A percentile compares a stretch with the other conserved stretches of the same genome.
phyloP scores from a whole-genome alignment of 2,888 invertebrate species.

The Leuctra nigra region DNA sequence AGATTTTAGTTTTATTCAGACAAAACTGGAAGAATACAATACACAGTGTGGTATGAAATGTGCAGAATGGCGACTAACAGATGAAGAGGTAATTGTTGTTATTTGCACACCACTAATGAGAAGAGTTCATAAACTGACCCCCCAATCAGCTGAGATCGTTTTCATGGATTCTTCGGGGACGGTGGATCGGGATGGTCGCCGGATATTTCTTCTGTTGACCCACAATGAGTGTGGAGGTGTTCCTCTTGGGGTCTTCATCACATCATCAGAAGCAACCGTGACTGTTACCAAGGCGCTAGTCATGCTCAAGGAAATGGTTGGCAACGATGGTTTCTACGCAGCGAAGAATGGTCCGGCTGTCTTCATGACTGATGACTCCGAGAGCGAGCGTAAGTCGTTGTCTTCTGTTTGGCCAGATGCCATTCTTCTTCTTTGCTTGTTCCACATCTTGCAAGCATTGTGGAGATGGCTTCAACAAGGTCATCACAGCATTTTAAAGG shows the following conservation, averaged over 20 bases:
- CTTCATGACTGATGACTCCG: slow-evolving; percentile 15
- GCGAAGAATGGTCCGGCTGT: background rate
- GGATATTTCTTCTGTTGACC: slow-evolving; percentile 7
- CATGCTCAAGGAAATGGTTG: background rate
- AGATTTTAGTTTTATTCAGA: background rate
- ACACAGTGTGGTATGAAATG: background rate
- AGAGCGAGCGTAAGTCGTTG: slow-evolving; percentile 2
- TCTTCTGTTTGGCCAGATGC: background rate
- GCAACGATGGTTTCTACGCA: background rate
- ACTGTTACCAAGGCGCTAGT: background rate
- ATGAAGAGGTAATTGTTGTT: background rate
- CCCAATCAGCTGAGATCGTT: background rate
- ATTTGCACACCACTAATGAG: background rate
- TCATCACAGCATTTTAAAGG: background rate
- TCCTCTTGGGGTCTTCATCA: slow-evolving; percentile 8
- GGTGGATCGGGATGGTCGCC: slow-evolving; percentile 4
- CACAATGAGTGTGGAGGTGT: slow-evolving; percentile 1
- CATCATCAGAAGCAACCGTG: background rate
- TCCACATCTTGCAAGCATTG: slow-evolving; percentile 11
- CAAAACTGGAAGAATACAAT: slow-evolving; percentile 3
- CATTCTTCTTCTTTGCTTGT: slow-evolving; percentile 2
- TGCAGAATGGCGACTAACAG: background rate
- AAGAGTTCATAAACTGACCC: background rate
- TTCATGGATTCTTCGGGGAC: slow-evolving; percentile 13
- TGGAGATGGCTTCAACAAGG: slow-evolving; percentile 1